Conservation (phyloP, 2,113 vertebrate genomes). For the Anthoscopus minutus region DNA sequence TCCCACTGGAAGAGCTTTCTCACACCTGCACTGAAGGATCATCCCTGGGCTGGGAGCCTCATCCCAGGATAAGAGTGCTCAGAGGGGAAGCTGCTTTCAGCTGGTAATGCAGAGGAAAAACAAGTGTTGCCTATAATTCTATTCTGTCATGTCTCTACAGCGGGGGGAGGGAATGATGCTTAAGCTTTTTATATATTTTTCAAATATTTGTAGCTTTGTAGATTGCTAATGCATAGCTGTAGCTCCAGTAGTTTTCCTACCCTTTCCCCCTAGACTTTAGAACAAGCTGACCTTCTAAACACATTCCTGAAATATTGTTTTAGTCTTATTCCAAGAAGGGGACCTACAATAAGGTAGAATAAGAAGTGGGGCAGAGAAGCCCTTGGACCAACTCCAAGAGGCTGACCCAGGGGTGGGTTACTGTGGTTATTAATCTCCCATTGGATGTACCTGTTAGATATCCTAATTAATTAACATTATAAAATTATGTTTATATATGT, state of each 20-base stretch:
- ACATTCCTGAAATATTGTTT: not conserved
- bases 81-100: not conserved
- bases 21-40: not conserved
- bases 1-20: not conserved
- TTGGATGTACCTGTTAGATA: not conserved
- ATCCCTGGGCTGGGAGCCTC: not conserved
- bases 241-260: not conserved
- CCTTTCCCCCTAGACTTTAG: not conserved
- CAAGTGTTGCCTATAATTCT: not conserved
- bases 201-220: not conserved
- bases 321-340: not conserved
- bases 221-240: not conserved
- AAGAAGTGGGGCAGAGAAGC: not conserved
- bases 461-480: not conserved
- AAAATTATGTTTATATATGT: too few relatives aligned
- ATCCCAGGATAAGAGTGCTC: not conserved
- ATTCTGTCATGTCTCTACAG: not conserved
- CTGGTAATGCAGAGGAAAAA: not conserved
- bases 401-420: not conserved
- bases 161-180: not conserved
- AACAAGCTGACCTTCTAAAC: not conserved
- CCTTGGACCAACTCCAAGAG: not conserved
- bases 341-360: not conserved
- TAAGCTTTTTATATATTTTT: not conserved
- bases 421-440: not conserved